A percentile compares a stretch with the other conserved stretches of the same genome.
Evolutionary conservation across 2,113 vertebrate genomes (phyloP).

Genomic region (Anarrhichthys ocellatus): DNA sequence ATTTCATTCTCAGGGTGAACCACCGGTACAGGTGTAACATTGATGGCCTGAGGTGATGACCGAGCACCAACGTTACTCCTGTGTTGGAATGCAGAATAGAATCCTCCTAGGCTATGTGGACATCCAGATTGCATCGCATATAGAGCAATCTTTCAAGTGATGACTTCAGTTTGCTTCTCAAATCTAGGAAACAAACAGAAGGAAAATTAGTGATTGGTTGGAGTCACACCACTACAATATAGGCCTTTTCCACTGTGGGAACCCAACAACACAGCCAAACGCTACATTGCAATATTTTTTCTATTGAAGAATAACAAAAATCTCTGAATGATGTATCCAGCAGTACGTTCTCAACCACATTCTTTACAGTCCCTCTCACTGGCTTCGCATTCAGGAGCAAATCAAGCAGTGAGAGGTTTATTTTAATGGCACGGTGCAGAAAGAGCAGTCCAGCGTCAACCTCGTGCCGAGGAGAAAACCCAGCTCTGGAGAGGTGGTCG

Average conservation of each 20-base stretch:
- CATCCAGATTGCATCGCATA: conserved; percentile 18
- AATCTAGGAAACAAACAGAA: conserved; percentile 43
- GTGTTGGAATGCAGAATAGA: background rate
- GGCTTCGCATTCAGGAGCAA: too few relatives aligned
- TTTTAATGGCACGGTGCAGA: too few relatives aligned
- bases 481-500: background rate
- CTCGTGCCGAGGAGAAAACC: background rate
- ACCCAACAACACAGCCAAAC: background rate
- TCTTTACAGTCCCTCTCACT: background rate
- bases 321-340: background rate
- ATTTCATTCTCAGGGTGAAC: background rate
- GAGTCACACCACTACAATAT: background rate
- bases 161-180: background rate
- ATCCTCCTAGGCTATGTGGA: background rate
- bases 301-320: background rate
- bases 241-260: background rate
- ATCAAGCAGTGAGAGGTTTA: too few relatives aligned
- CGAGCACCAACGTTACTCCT: background rate
- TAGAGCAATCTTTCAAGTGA: conserved; percentile 26
- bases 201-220: background rate
- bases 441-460: background rate
- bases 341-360: background rate
- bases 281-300: background rate
- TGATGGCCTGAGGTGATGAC: background rate
- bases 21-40: background rate